Base-by-base conservation (phyloP, 92 coral and sea anemone species). In the Umimayanthus chanpuru region DNA sequence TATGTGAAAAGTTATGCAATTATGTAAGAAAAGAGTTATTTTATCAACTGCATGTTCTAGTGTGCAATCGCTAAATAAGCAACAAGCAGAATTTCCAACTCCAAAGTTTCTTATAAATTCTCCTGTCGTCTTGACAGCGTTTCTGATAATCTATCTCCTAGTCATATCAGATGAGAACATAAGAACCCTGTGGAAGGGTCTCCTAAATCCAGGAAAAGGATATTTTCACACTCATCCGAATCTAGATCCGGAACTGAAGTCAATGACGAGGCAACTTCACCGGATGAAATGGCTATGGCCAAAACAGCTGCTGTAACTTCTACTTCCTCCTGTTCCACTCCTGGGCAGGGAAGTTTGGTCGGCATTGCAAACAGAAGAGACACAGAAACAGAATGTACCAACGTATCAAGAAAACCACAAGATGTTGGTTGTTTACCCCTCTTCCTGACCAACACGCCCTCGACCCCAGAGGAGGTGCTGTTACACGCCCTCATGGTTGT, bases 381-480 rank as follows among this genome's bases (percentile, higher is more conserved):
- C 10, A 50, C 58, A 50, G 15, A 2, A 50, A 50, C 58, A 50
- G 58, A 50, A 50, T 50, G 58, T 5, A 7, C 1, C 58, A 50
- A 50, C 58, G 4, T 50, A 12, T 50, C 58, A 50, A 50, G 15
- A 50, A 50, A 50, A 8, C 15, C 58, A 7, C 2, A 50, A 50
- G 58, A 50, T n/a, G n/a, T n/a, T 70, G 36, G 75, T 70, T 70
- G 75, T n/a, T 70, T 26, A 38, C 36, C 36, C 75, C 4, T 70
- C 14, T 76, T 58, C 61, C 38, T 47, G 12, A 77, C 74, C 29
- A 85, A 82, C 36, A 40, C 85, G 47, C 30, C 84, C 32, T n/a
- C 77, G 44, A 21, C 79, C 71, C 26, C 85, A 12, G 89, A 64
- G 39, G 85, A 87, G 76, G 75, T 87, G 41, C 89, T 78, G 43